These are phyloP conservation scores for Delia radicum DNA, from an alignment of 1,140 invertebrate genomes.

Conservation along the genomic window DNA sequence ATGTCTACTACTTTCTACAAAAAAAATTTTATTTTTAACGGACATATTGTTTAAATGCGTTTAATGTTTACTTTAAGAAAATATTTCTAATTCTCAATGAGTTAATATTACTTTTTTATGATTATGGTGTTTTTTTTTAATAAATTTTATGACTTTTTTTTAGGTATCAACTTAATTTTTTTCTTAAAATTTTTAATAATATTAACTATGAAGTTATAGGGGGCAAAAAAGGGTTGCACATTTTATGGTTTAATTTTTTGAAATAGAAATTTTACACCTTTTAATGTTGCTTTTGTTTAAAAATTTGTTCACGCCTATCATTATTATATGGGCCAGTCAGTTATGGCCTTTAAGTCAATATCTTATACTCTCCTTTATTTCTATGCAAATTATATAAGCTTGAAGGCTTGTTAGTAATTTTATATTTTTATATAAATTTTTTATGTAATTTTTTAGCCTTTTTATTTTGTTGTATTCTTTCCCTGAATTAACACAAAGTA, in stretches of 20 bases:
- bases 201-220: too few species aligned
- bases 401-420: conserved; percentile 1
- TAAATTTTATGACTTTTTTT: neutral
- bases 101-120: conserved; percentile 22
- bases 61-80: neutral
- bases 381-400: conserved; percentile 30
- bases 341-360: neutral
- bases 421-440: too few species aligned
- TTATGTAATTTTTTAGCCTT: conserved; percentile 10
- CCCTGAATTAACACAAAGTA: conserved; percentile 36
- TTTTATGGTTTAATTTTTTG: conserved; percentile 9
- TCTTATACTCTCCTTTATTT: conserved; percentile 2
- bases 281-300: conserved; percentile 33
- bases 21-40: too few species aligned
- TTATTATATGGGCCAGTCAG: neutral
- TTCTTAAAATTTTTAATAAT: too few species aligned
- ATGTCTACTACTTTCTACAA: too few species aligned
- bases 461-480: neutral
- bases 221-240: neutral
- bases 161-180: too few species aligned
- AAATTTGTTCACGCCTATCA: neutral
- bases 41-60: neutral
- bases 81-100: conserved; percentile 4
- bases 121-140: neutral
- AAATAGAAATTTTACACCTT: conserved; percentile 9